These are phyloP conservation scores for Drosophila ohnishii DNA, from an alignment of 1,140 invertebrate genomes.

Conservation along the genomic window DNA sequence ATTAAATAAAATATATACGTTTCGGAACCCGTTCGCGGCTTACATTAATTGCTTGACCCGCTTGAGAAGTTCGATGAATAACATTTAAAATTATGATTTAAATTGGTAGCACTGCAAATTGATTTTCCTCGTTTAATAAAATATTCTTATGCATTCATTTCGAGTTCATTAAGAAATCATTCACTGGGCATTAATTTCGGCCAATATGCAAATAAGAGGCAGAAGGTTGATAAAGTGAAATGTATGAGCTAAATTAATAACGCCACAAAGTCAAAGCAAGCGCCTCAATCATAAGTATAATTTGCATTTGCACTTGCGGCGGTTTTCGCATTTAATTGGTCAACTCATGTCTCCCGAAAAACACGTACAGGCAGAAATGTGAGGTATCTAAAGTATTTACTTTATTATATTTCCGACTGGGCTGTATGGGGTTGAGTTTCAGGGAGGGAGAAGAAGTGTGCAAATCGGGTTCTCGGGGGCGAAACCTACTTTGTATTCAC, in stretches of 20 bases:
- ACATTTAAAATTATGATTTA: slow-evolving; percentile 38
- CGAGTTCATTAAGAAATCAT: slow-evolving; percentile 56
- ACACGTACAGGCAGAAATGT: slow-evolving; percentile 35
- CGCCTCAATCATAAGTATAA: slow-evolving; percentile 47
- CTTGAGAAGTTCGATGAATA: slow-evolving; percentile 21
- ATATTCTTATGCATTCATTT: slow-evolving; percentile 41
- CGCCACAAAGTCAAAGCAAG: slow-evolving; percentile 32
- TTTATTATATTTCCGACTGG: slow-evolving; percentile 28
- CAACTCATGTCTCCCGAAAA: slow-evolving; percentile 19
- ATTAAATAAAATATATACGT: slow-evolving; percentile 10
- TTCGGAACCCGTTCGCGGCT: slow-evolving; percentile 13
- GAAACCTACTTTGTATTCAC: slow-evolving; percentile 48
- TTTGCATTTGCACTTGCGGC: slow-evolving; percentile 41
- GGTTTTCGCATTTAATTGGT: slow-evolving; percentile 31
- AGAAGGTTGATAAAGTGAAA: slow-evolving; percentile 21
- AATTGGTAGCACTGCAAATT: slow-evolving; percentile 45
- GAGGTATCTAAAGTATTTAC: slow-evolving; percentile 41
- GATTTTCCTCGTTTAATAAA: slow-evolving; percentile 44
- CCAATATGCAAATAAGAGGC: slow-evolving; percentile 36
- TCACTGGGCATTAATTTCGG: slow-evolving; percentile 52
- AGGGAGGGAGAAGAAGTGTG: neutral
- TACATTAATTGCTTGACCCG: slow-evolving; percentile 34
- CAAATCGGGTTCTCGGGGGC: slow-evolving; percentile 4
- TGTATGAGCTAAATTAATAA: slow-evolving; percentile 36
- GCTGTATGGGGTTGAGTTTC: slow-evolving; percentile 4